phyloP scores from a whole-genome alignment of 2,113 vertebrate species.

The Oryzias curvinotus region DNA sequence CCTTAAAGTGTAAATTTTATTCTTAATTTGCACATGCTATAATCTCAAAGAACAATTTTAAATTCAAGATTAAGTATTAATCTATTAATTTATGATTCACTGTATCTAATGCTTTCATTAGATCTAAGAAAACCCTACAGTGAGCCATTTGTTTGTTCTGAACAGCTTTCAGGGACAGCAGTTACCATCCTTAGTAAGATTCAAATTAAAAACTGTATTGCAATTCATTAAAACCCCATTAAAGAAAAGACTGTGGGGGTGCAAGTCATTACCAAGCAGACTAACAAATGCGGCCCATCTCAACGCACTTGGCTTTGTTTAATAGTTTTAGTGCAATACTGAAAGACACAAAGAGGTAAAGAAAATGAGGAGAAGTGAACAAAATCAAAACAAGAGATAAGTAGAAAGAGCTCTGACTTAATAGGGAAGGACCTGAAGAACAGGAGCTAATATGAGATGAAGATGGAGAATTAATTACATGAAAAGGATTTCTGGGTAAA shows the following conservation, averaged over 20 bases:
- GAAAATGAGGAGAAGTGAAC: background rate
- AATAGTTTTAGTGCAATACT: background rate
- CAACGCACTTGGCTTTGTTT: background rate
- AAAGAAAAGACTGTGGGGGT: slow-evolving; percentile 5
- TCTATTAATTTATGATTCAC: no score
- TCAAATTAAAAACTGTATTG: background rate
- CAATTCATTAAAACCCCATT: slow-evolving; percentile 26
- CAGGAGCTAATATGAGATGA: background rate
- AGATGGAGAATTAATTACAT: background rate
- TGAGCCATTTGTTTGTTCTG: background rate
- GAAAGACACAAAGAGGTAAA: slow-evolving; percentile 1
- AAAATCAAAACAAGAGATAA: background rate
- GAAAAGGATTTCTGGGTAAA: background rate
- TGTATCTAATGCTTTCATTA: no score
- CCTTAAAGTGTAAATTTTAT: no score
- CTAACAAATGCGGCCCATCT: slow-evolving; percentile 1
- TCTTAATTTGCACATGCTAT: no score
- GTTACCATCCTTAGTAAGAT: background rate
- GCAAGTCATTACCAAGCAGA: slow-evolving; percentile 9
- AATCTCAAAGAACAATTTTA: no score
- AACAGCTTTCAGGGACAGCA: background rate
- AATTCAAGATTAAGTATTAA: no score
- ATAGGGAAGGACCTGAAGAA: background rate
- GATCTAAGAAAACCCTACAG: no score
- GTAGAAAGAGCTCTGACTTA: background rate